These are phyloP conservation scores for Ptychochromis oligacanthus DNA, from an alignment of 2,113 vertebrate species.

Conservation along the genomic window DNA sequence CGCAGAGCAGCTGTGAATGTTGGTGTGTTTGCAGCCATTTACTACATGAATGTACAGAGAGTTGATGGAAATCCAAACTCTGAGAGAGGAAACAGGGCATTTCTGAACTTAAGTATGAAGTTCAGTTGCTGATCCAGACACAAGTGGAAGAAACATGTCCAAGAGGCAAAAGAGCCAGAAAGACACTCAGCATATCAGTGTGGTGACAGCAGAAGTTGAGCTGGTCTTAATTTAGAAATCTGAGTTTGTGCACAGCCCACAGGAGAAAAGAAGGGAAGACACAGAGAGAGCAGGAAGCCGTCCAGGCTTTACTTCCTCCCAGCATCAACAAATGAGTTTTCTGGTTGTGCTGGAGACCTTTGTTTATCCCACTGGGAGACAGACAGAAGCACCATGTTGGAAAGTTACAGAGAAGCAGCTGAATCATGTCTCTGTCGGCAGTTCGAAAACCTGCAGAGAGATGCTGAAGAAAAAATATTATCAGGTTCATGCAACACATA, in stretches of 20 bases:
- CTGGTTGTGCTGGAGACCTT: slow-evolving; percentile 36
- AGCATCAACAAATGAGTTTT: slow-evolving; percentile 68
- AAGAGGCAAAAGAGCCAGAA: background rate
- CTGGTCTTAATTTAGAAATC: background rate
- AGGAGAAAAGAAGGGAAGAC: slow-evolving; percentile 3
- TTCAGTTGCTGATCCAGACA: background rate
- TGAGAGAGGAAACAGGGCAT: background rate
- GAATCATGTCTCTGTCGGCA: background rate
- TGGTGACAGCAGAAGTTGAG: background rate
- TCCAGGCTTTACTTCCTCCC: slow-evolving; percentile 17
- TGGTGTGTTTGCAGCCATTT: background rate
- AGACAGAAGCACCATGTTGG: background rate
- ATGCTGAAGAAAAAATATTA: background rate
- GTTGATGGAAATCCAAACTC: background rate
- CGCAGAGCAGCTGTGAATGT: rapidly evolving
- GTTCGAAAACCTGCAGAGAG: background rate
- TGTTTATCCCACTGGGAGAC: background rate
- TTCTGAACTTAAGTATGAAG: background rate
- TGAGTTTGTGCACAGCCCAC: background rate
- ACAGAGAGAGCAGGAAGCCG: background rate
- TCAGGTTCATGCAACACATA: background rate
- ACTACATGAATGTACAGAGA: rapidly evolving
- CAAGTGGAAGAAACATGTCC: no score
- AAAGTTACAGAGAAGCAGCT: background rate
- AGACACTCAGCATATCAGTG: background rate